Conservation (phyloP, 2,113 vertebrate genomes). For the Chloropsis cyanopogon region DNA sequence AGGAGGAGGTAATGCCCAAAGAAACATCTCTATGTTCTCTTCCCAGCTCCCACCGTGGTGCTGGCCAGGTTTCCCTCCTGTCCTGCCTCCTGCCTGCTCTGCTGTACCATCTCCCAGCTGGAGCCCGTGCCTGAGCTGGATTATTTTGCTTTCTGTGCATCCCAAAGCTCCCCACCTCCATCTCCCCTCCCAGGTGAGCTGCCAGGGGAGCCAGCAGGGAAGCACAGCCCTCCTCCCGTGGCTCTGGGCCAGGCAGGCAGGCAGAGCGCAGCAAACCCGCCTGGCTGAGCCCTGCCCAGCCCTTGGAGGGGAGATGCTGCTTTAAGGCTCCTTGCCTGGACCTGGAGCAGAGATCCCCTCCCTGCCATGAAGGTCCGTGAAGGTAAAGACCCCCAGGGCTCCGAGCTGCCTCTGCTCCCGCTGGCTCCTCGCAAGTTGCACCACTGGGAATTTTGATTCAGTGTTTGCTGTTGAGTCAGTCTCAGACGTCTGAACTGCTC, state of each 20-base stretch:
- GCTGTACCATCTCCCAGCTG: not conserved
- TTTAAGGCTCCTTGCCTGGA: not conserved
- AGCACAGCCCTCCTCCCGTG: rapidly evolving
- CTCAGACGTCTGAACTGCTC: not conserved
- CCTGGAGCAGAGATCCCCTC: not conserved
- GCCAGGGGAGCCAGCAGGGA: not conserved
- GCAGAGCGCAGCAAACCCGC: not conserved
- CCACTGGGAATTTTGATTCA: not conserved
- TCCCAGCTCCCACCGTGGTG: not conserved
- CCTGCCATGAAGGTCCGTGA: not conserved
- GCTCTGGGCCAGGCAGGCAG: not conserved
- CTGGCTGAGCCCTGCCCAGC: not conserved
- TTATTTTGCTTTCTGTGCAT: not conserved
- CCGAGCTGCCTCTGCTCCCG: not conserved
- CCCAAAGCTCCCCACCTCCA: not conserved
- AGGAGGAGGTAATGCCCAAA: not conserved
- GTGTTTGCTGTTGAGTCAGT: not conserved
- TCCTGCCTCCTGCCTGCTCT: not conserved
- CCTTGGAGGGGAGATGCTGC: not conserved
- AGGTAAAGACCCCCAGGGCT: not conserved
- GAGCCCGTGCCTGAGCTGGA: not conserved
- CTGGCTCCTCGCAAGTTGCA: not conserved
- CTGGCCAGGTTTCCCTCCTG: not conserved
- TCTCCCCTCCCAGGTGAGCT: not conserved
- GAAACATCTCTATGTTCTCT: not conserved